These are phyloP conservation scores for Alosa alosa DNA, from an alignment of 2,113 vertebrate genomes.

Conservation along the genomic window DNA sequence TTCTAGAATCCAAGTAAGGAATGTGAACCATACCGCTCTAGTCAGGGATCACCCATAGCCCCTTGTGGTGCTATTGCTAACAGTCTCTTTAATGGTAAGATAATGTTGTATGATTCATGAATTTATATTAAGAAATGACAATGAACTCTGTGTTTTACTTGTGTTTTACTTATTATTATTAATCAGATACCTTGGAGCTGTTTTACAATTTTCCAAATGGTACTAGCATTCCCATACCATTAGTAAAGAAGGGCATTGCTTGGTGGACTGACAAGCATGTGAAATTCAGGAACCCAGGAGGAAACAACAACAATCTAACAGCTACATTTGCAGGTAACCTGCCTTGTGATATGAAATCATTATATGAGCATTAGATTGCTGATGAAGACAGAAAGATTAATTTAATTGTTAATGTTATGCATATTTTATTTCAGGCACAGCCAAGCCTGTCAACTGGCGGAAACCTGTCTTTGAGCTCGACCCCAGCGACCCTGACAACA, in stretches of 20 bases:
- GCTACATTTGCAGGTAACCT: conserved; percentile 79
- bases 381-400: background rate
- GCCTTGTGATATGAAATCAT: background rate
- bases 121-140: background rate
- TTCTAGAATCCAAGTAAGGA: conserved; percentile 89
- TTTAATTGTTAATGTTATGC: background rate
- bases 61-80: conserved; percentile 98
- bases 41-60: conserved; percentile 79
- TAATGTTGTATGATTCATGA: background rate
- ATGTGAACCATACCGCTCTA: conserved; percentile 89
- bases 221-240: conserved; percentile 63
- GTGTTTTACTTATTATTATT: background rate
- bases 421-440: conserved; percentile 68
- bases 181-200: conserved; percentile 84
- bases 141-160: background rate
- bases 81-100: conserved; percentile 97
- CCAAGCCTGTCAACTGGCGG: conserved; percentile 89
- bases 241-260: conserved; percentile 90
- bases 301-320: conserved; percentile 72
- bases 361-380: background rate
- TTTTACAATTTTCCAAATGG: conserved; percentile 73
- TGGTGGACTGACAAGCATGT: conserved; percentile 99
- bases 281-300: conserved; percentile 93
- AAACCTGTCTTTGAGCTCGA: conserved; percentile 85
- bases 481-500: conserved; percentile 76